Evolutionary conservation across 2,113 vertebrate genomes (phyloP).

Genomic region (Callionymus lyra): DNA sequence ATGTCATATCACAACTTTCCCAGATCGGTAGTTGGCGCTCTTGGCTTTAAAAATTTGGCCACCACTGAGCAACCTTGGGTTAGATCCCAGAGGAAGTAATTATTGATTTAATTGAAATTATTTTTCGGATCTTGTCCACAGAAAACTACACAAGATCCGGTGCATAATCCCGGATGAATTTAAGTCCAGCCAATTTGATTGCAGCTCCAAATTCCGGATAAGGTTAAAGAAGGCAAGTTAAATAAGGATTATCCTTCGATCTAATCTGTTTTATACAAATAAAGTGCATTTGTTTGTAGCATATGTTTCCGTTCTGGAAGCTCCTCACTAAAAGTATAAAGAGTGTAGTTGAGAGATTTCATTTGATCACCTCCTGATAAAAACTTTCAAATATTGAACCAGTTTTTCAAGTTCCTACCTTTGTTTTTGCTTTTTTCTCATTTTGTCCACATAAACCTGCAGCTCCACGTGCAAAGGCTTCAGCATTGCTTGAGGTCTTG

Average conservation of each 20-base stretch:
- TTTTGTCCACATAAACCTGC: conserved; percentile 65
- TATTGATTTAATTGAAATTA: no score
- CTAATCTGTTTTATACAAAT: conserved; percentile 24
- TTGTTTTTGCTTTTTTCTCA: conserved; percentile 53
- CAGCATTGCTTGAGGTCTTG: conserved; percentile 59
- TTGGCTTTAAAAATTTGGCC: no score
- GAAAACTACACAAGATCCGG: conserved; percentile 2
- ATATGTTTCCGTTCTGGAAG: no score
- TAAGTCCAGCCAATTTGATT: conserved; percentile 15
- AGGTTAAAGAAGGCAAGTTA: conserved; percentile 20
- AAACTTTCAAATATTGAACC: background rate
- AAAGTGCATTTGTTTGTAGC: no score
- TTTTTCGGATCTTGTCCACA: no score
- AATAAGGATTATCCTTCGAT: conserved; percentile 30
- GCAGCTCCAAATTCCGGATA: conserved; percentile 31
- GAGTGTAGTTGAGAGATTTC: no score
- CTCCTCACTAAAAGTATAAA: no score
- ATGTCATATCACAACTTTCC: no score
- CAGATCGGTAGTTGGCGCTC: no score
- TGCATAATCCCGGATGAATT: conserved; percentile 35
- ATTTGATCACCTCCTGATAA: no score
- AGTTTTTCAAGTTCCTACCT: conserved; percentile 53
- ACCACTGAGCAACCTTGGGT: no score
- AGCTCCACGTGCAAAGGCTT: conserved; percentile 70
- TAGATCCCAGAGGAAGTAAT: no score